These are phyloP conservation scores for Holacanthella duospinosa DNA, from an alignment of 2,888 invertebrate species.

Conservation along the genomic window DNA sequence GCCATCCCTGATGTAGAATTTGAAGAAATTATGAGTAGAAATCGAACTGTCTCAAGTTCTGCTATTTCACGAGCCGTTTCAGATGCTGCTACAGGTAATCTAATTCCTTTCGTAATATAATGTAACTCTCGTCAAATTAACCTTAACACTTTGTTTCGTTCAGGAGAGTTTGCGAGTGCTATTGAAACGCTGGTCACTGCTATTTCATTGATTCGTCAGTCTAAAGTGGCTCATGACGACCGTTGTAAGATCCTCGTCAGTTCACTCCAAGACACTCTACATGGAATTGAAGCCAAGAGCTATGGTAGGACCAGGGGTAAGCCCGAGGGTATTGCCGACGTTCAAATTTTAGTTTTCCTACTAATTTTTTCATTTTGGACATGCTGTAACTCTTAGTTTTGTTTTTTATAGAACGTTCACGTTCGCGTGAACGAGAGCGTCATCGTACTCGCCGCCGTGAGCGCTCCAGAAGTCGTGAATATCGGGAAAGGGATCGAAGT, in stretches of 20 bases:
- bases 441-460: constrained; percentile 55
- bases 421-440: constrained; percentile 47
- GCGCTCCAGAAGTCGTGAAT: constrained; percentile 58
- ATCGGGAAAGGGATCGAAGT: constrained; percentile 52
- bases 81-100: constrained; percentile 76
- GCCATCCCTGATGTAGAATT: constrained; percentile 85
- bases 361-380: background rate
- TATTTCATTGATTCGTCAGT: constrained; percentile 95
- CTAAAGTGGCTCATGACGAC: constrained; percentile 90
- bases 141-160: background rate
- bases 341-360: background rate
- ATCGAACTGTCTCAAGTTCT: constrained; percentile 92
- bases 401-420: constrained; percentile 43
- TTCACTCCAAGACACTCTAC: constrained; percentile 89
- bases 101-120: background rate
- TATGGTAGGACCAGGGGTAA: constrained; percentile 45
- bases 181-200: constrained; percentile 98
- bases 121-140: background rate
- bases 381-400: background rate
- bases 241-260: constrained; percentile 95
- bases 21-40: constrained; percentile 95
- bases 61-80: constrained; percentile 95
- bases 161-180: constrained; percentile 89
- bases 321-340: background rate
- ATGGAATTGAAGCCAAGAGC: constrained; percentile 95